Percentiles rank a stretch among this genome's conserved stretches.
These are phyloP conservation scores for Micromussa lordhowensis DNA, from an alignment of 92 coral and sea anemone species.

Conservation along the genomic window DNA sequence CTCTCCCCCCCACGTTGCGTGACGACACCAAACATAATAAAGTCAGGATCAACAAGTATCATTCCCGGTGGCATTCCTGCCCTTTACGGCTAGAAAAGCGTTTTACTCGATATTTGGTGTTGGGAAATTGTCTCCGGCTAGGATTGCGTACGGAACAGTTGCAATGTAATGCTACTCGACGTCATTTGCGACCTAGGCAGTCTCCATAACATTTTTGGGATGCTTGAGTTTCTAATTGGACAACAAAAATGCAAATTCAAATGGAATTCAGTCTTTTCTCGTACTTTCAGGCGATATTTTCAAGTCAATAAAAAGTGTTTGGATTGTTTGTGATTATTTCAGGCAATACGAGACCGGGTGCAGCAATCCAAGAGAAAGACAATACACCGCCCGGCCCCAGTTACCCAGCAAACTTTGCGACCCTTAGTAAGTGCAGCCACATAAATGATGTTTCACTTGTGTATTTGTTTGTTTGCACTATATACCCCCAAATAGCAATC, in stretches of 20 bases:
- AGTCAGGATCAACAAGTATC: no score
- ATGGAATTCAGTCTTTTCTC: no score
- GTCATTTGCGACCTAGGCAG: not conserved
- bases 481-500: no score
- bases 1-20: no score
- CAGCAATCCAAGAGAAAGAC: slow-evolving; percentile 10
- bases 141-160: not conserved
- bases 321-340: not conserved
- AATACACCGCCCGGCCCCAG: not conserved
- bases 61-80: no score
- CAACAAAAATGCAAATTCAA: no score
- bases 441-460: no score
- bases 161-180: not conserved
- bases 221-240: not conserved
- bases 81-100: not conserved
- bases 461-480: no score
- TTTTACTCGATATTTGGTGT: no score
- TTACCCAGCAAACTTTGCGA: slow-evolving; percentile 21
- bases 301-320: not conserved
- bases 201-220: not conserved
- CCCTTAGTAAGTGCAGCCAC: slow-evolving; percentile 31
- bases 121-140: not conserved
- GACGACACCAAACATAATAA: no score
- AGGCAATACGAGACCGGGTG: slow-evolving; percentile 15
- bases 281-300: not conserved